Percentiles rank a stretch among this genome's conserved stretches.
phyloP scores from a whole-genome alignment of 2,888 invertebrate genomes.

The Ptilodon capucinus region DNA sequence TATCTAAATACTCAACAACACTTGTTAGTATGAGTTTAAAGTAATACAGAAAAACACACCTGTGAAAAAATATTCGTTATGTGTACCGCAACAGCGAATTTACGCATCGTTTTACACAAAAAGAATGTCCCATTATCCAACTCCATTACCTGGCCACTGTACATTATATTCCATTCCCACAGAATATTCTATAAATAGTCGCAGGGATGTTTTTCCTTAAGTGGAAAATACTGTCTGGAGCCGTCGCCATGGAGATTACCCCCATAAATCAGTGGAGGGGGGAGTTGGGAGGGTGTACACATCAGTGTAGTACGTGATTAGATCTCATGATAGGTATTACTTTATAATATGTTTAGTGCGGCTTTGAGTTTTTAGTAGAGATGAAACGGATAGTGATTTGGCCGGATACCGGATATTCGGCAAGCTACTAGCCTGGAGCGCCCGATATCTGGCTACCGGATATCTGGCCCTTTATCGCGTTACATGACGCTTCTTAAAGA shows the following conservation, averaged over 20 bases:
- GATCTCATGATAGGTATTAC: slow-evolving; percentile 4
- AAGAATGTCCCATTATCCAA: not conserved
- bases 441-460: too few species aligned
- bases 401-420: too few species aligned
- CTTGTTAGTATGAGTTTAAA: too few species aligned
- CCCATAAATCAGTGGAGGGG: slow-evolving; percentile 45
- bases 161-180: slow-evolving; percentile 2
- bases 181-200: slow-evolving; percentile 21
- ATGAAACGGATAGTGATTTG: too few species aligned
- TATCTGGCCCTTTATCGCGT: too few species aligned
- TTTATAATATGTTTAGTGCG: not conserved
- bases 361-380: too few species aligned
- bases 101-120: not conserved
- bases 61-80: too few species aligned
- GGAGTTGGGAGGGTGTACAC: slow-evolving; percentile 29
- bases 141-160: not conserved
- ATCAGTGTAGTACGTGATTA: slow-evolving; percentile 26
- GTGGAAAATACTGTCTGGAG: slow-evolving; percentile 41
- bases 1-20: too few species aligned
- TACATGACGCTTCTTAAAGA: too few species aligned
- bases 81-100: not conserved
- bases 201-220: slow-evolving; percentile 22
- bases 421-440: too few species aligned
- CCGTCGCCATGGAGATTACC: slow-evolving; percentile 45
- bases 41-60: too few species aligned